phyloP scores from a whole-genome alignment of 2,113 vertebrate species.

The Caracal caracal region DNA sequence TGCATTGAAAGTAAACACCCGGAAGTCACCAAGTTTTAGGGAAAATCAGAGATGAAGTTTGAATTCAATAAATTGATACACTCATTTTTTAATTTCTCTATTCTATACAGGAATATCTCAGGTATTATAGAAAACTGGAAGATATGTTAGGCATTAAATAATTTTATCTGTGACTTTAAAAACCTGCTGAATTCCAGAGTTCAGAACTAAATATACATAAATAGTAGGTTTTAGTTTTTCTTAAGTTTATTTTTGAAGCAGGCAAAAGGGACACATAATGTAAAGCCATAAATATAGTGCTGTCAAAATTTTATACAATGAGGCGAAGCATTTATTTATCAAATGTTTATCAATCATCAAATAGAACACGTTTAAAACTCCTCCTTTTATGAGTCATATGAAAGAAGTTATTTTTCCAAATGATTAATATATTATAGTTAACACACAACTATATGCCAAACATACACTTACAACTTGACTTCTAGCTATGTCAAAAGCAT shows the following conservation, averaged over 20 bases:
- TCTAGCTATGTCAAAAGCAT: background rate
- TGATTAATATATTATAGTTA: background rate
- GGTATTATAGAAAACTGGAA: background rate
- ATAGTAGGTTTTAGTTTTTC: background rate
- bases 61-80: background rate
- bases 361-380: background rate
- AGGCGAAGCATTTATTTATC: background rate
- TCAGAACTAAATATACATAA: background rate
- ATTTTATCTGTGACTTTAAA: background rate
- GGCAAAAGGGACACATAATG: background rate
- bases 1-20: background rate
- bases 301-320: background rate
- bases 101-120: background rate
- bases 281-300: background rate
- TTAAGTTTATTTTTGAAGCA: background rate
- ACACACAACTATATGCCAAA: background rate
- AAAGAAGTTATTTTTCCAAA: background rate
- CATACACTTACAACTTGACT: background rate
- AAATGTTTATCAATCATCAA: background rate
- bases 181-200: fast-evolving
- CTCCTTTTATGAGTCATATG: background rate
- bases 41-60: background rate
- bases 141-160: background rate
- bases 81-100: background rate
- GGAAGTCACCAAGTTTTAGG: background rate